Percentiles rank a stretch among this genome's conserved stretches.
Evolutionary conservation across 2,888 invertebrate species (phyloP).

Genomic region (Calliopum simillimum): DNA sequence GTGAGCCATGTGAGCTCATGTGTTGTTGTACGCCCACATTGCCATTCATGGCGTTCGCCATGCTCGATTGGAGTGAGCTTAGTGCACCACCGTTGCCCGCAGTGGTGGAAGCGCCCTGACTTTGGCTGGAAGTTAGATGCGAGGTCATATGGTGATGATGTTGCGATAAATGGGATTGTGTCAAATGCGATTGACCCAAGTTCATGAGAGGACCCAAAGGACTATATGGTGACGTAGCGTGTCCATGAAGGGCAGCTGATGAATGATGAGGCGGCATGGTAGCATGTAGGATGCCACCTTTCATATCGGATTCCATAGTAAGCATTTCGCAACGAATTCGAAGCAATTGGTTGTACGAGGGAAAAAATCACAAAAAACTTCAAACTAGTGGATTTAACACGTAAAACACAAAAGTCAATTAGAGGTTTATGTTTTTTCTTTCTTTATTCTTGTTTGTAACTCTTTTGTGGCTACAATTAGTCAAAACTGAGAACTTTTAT

Average conservation of each 20-base stretch:
- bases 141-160: slow-evolving; percentile 69
- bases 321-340: slow-evolving; percentile 77
- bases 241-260: slow-evolving; percentile 71
- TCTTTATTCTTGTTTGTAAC: slow-evolving; percentile 11
- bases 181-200: slow-evolving; percentile 75
- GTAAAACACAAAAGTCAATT: background rate
- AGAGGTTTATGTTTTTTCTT: slow-evolving; percentile 21
- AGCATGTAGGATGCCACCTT: slow-evolving; percentile 88
- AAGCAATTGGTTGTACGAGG: background rate
- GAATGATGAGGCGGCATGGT: slow-evolving; percentile 88
- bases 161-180: slow-evolving; percentile 73
- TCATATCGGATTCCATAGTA: slow-evolving; percentile 92
- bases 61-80: slow-evolving; percentile 63
- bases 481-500: too few relatives aligned
- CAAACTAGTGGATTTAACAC: background rate
- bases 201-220: slow-evolving; percentile 79
- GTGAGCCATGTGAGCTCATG: slow-evolving; percentile 56
- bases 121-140: slow-evolving; percentile 60
- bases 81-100: slow-evolving; percentile 53
- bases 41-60: slow-evolving; percentile 61
- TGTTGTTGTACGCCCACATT: slow-evolving; percentile 55
- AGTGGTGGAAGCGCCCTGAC: slow-evolving; percentile 49
- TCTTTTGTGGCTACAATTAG: background rate
- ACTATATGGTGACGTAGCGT: slow-evolving; percentile 75
- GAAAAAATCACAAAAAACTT: background rate